Evolutionary conservation across 1,140 invertebrate species (phyloP).

Genomic region (Nixonia krombeini): DNA sequence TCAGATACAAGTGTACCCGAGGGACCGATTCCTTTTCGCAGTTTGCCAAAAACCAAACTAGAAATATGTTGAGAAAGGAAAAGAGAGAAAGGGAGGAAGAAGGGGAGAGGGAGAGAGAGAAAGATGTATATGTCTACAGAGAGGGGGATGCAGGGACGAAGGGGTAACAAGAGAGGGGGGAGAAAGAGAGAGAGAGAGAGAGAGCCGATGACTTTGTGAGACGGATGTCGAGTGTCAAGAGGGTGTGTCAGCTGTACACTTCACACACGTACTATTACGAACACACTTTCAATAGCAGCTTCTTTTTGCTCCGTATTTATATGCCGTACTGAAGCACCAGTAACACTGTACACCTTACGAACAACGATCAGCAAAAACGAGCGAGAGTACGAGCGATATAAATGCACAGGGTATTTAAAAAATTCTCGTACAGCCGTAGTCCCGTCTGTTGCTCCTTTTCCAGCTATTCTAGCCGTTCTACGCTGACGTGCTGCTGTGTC

Average conservation of each 20-base stretch:
- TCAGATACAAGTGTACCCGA: neutral
- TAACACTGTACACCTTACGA: neutral
- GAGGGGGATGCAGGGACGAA: conserved; percentile 17
- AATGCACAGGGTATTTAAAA: neutral
- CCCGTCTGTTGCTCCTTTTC: conserved; percentile 13
- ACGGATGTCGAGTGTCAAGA: conserved; percentile 60
- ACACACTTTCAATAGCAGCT: conserved; percentile 10
- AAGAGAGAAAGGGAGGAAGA: conserved; percentile 11
- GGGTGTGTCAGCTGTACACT: conserved; percentile 59
- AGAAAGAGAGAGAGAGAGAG: conserved; percentile 4
- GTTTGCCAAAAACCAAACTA: conserved; percentile 5
- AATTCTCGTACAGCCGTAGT: no score
- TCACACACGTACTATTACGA: conserved; percentile 4
- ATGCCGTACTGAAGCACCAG: no score
- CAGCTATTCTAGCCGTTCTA: conserved; percentile 16
- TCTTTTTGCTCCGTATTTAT: conserved; percentile 2
- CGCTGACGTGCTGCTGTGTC: conserved; percentile 7
- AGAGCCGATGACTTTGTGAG: conserved; percentile 45
- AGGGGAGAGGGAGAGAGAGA: conserved; percentile 16
- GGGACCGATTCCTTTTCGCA: neutral
- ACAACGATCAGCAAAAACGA: neutral
- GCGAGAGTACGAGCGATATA: neutral
- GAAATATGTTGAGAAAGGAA: conserved; percentile 17
- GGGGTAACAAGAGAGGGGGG: conserved; percentile 7
- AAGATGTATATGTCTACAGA: no score